phyloP scores from a whole-genome alignment of 1,140 invertebrate species.

The Ceratina australensis region DNA sequence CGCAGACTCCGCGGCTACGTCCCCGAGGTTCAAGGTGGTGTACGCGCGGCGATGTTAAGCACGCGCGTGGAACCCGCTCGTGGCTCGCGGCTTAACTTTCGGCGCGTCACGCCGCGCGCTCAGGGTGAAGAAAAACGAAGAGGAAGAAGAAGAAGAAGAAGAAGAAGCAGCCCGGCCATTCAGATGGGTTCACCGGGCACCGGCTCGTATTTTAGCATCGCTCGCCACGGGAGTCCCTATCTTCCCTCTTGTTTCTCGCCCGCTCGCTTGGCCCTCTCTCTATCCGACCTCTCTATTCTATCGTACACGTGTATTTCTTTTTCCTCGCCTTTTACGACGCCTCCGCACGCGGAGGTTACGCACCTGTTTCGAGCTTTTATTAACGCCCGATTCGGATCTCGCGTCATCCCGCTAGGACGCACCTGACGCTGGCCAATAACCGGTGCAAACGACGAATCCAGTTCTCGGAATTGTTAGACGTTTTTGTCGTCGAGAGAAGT shows the following conservation, averaged over 20 bases:
- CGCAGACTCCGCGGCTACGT: neutral
- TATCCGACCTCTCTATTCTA: slow-evolving; percentile 1
- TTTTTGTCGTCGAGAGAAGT: too few species aligned
- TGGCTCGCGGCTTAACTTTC: slow-evolving; percentile 56
- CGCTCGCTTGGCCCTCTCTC: slow-evolving; percentile 12
- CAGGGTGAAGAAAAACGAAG: too few species aligned
- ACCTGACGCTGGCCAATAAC: too few species aligned
- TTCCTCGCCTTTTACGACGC: slow-evolving; percentile 4
- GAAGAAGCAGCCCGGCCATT: slow-evolving; percentile 47
- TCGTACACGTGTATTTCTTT: neutral
- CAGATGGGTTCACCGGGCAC: slow-evolving; percentile 52
- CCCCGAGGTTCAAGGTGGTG: slow-evolving; percentile 19
- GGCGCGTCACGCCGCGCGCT: neutral
- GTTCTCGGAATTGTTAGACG: too few species aligned
- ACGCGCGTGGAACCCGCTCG: slow-evolving; percentile 47
- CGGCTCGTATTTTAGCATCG: slow-evolving; percentile 65
- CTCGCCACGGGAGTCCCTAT: slow-evolving; percentile 63
- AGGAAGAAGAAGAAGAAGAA: too few species aligned
- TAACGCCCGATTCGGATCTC: slow-evolving; percentile 8
- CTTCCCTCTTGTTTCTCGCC: slow-evolving; percentile 23
- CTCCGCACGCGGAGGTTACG: slow-evolving; percentile 29
- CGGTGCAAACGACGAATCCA: too few species aligned
- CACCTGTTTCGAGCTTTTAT: slow-evolving; percentile 43
- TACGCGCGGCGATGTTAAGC: slow-evolving; percentile 10
- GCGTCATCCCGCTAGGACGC: too few species aligned